Base-by-base conservation (phyloP, 2,113 vertebrate species). In the Xerus inauris region DNA sequence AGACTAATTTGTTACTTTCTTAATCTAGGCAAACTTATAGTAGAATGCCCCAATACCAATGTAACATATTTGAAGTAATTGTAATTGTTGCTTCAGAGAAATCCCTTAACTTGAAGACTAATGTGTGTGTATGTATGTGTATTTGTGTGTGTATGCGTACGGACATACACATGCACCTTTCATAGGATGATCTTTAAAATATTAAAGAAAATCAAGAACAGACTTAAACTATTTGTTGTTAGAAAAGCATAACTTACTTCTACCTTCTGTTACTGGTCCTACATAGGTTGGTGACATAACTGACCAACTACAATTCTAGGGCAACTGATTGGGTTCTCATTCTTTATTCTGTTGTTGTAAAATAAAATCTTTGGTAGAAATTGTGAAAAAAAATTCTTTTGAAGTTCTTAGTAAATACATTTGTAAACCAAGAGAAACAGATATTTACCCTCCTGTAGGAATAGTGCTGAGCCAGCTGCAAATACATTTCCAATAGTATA, bases 101-200 rank as follows among this genome's bases (percentile, higher is more conserved):
- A 69, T 87, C 19, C 79, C 16, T 85, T 86, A 91, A 95, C 59
- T 81, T 95, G 72, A 92, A 90, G 84, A 51, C 11, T 79, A 40
- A 64, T 73, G 80, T 22, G 3, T 17, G 51, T 51, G 51, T 51
- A 14, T 51, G 51, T 51, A 14, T 51, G 49, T 51, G 49, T 16
- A 20, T 57, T 19, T 57, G 54, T 57, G 54, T 24, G 54, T 7
- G 6, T 20, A 7, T 1, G 6, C 19, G 7, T 2, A 17, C 47
- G 47, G 1, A 11, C 14, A 54, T 1, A 20, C 2, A 57, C 54
- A 57, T 57, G 24, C 8, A 57, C 20, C 64, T 35, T 96, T 45
- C 47, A 84, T 83, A 92, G 42, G 38, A 79, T 69, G 65, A 67
- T 35, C 77, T 92, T 95, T 13, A 90, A 91, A 91, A 75, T 32